Conservation (phyloP, 92 coral and sea anemone genomes). For the Umimayanthus kanabou region DNA sequence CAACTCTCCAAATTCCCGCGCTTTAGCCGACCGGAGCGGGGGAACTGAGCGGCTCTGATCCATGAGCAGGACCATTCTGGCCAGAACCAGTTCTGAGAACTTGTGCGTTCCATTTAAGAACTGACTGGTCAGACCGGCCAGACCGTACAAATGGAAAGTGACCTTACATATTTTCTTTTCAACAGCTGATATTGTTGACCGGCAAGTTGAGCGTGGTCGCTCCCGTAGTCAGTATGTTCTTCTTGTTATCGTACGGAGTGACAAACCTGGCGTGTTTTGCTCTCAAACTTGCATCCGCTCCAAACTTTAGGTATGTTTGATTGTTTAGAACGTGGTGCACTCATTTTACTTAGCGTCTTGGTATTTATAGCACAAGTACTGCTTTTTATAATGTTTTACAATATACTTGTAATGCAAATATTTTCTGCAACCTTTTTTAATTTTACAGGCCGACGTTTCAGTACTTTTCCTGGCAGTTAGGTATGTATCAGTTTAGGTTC, state of each 20-base stretch:
- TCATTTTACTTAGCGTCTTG: neutral
- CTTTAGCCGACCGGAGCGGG: too few species aligned
- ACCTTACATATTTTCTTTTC: neutral
- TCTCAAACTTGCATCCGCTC: conserved; percentile 92
- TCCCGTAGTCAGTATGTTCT: conserved; percentile 94
- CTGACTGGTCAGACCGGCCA: too few species aligned
- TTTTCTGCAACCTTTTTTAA: neutral
- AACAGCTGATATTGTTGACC: conserved; percentile 71
- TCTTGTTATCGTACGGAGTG: conserved; percentile 92
- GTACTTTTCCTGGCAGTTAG: conserved; percentile 93
- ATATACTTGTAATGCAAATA: neutral
- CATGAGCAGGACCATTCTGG: too few species aligned
- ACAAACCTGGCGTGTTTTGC: conserved; percentile 98
- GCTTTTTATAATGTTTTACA: too few species aligned
- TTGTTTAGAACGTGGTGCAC: neutral
- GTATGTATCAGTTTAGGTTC: conserved; percentile 37
- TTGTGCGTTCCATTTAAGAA: too few species aligned
- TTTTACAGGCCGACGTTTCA: conserved; percentile 91
- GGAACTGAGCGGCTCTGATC: too few species aligned
- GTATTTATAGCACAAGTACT: neutral
- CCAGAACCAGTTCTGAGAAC: too few species aligned
- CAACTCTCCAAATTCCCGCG: too few species aligned
- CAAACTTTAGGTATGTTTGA: conserved; percentile 83
- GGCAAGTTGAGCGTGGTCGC: conserved; percentile 87
- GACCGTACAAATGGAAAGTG: too few species aligned